Base-by-base conservation (phyloP, 1,140 invertebrate genomes). In the Meloidogyne hapla region DNA sequence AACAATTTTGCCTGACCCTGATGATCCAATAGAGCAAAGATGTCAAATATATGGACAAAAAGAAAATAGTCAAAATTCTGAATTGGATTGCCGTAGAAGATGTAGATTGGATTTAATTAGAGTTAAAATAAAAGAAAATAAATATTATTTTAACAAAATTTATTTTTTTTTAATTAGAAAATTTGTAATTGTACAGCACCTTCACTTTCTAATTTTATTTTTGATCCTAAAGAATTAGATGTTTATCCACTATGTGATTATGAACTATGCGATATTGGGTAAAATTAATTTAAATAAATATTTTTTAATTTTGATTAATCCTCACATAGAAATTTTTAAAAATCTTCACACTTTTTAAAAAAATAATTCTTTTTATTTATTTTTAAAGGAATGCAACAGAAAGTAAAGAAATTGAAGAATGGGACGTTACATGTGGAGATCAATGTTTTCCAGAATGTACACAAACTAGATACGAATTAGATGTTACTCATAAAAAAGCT, bases 121-220 rank as follows among this genome's bases (percentile, higher is more conserved):
- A 28, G 77, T 78, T 21, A 78, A 69, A 80, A 21, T 63, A 26
- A 80, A 23, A 21, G 12, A 21, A 80, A 74, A 8, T 26, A 15
- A 28, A 3, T 18, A n/a, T 18, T 40, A n/a, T 10, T 26, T 28
- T n/a, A 33, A 21, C n/a, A 12, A 13, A 68, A 67, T 18, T 25
- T n/a, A 67, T 67, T 25, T 21, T 4, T n/a, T n/a, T 33, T 21
- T 12, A 38, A 48, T 79, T 25, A 83, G 78, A 77, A 80, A 23
- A 70, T 83, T 26, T 85, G 84, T 79, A 83, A 85, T 56, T 85
- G 83, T 69, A 85, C 84, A 18, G 80, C 80, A 9, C 67, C 64
- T 18, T 85, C 82, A 26, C 75, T 85, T 28, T 64, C 68, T 25
- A 74, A 86, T 67, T 62, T 85, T 25, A 75, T 65, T 2, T 73